Percentiles rank a stretch among this genome's conserved stretches.
Evolutionary conservation across 2,888 invertebrate genomes (phyloP).

Genomic region (Macrostomum cliftonense): DNA sequence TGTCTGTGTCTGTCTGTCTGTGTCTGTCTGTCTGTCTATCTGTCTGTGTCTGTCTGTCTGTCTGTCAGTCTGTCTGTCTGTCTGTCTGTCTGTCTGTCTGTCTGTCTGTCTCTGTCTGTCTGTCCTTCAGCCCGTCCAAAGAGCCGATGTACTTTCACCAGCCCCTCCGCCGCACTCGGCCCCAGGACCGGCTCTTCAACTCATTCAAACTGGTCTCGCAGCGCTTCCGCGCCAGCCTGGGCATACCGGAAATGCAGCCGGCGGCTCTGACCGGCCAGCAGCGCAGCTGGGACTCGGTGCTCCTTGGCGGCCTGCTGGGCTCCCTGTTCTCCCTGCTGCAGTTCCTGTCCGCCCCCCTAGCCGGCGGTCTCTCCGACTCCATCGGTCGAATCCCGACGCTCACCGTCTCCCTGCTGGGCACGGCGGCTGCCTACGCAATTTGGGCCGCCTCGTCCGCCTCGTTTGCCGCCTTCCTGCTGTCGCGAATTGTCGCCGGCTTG

Average conservation of each 20-base stretch:
- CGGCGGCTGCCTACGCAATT: conserved; percentile 61
- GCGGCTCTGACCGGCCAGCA: no score
- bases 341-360: conserved; percentile 74
- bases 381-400: conserved; percentile 74
- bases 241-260: no score
- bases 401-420: conserved; percentile 63
- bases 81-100: background rate
- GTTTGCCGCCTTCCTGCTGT: conserved; percentile 72
- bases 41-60: background rate
- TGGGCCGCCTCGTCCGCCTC: conserved; percentile 65
- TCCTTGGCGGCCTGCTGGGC: conserved; percentile 55
- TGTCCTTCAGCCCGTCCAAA: no score
- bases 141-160: no score
- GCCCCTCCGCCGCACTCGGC: no score
- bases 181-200: no score
- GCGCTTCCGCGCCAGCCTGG: no score
- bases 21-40: no score
- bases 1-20: no score
- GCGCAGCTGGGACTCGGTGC: no score
- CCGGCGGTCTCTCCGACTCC: conserved; percentile 82
- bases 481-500: conserved; percentile 75
- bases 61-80: no score
- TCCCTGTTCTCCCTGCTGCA: conserved; percentile 89
- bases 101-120: background rate
- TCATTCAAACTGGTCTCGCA: no score